Conservation (phyloP, 2,888 invertebrate species). For the Rotaria socialis region DNA sequence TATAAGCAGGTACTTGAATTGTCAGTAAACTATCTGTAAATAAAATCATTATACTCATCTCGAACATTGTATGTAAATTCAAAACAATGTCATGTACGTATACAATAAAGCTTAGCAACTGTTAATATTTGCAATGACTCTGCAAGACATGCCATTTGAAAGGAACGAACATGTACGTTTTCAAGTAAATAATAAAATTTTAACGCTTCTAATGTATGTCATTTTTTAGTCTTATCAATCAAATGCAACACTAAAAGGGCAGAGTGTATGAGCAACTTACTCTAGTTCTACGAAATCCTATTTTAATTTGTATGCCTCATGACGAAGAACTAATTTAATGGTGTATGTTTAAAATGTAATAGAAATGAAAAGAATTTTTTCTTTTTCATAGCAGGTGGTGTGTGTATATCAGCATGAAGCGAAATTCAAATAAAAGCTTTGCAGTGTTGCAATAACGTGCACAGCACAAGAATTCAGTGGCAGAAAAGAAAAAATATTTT, state of each 20-base stretch:
- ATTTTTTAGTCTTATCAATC: no score
- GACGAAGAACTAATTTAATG: neutral
- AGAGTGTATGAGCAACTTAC: no score
- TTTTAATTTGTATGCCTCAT: no score
- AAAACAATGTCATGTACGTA: neutral
- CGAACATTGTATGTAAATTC: neutral
- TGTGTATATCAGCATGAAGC: neutral
- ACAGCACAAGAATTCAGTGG: neutral
- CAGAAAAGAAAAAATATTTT: neutral
- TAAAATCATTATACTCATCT: neutral
- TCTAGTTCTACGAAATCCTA: neutral
- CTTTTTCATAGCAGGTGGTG: neutral
- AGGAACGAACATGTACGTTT: no score
- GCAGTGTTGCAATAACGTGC: neutral
- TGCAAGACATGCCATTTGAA: no score
- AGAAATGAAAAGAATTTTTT: neutral
- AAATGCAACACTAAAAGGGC: no score
- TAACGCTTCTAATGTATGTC: no score
- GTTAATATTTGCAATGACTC: neutral
- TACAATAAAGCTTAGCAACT: neutral
- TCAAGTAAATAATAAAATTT: no score
- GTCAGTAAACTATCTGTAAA: neutral
- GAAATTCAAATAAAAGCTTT: neutral
- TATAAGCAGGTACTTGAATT: neutral
- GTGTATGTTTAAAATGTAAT: neutral